Percentiles rank a stretch among this genome's conserved stretches.
Conservation (phyloP, 2,888 invertebrate species). For the Bedellia somnulentella region DNA sequence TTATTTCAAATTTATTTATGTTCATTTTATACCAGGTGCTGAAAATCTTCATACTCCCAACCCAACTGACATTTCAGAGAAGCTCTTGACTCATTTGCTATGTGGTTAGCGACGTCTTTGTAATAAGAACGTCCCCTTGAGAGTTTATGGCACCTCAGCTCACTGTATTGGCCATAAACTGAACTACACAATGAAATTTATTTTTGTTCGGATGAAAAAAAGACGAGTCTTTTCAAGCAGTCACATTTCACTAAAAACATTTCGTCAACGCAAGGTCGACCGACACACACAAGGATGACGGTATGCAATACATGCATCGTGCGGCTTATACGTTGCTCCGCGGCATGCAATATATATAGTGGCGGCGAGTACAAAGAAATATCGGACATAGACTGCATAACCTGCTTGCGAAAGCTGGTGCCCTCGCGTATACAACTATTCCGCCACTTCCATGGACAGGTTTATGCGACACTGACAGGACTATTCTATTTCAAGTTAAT, state of each 20-base stretch:
- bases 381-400: slow-evolving; percentile 39
- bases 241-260: slow-evolving; percentile 14
- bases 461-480: slow-evolving; percentile 32
- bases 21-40: too few relatives aligned
- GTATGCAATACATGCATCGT: slow-evolving; percentile 6
- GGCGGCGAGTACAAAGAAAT: slow-evolving; percentile 45
- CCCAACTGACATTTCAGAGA: neutral
- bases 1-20: too few relatives aligned
- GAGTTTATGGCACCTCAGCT: too few relatives aligned
- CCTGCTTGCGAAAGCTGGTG: slow-evolving; percentile 29
- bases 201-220: neutral
- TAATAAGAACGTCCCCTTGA: too few relatives aligned
- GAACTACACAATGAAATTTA: neutral
- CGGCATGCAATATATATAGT: slow-evolving; percentile 22
- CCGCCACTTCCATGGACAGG: slow-evolving; percentile 34
- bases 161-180: neutral
- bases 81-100: neutral
- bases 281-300: neutral
- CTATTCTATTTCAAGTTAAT: too few relatives aligned
- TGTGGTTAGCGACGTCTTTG: too few relatives aligned
- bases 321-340: slow-evolving; percentile 12
- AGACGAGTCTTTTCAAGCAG: neutral
- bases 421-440: slow-evolving; percentile 41
- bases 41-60: too few relatives aligned
- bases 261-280: slow-evolving; percentile 15